Base-by-base conservation (phyloP, 2,113 vertebrate genomes). In the Python bivittatus region DNA sequence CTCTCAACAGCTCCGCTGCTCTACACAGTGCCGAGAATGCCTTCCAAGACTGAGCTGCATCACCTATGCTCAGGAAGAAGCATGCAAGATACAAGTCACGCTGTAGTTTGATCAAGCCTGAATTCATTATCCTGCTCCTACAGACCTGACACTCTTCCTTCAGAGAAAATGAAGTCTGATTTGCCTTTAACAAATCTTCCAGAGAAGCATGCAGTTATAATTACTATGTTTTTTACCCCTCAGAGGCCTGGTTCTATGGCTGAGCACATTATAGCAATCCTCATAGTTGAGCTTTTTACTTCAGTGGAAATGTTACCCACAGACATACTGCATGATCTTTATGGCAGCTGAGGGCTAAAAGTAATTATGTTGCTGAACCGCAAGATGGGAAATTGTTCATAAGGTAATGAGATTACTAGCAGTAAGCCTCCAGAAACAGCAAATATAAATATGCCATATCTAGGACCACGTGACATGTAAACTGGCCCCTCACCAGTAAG, bases 41-140 rank as follows among this genome's bases (percentile, higher is more conserved):
- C 12, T 92, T 5, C n/a, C 0, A 90, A 94, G 95, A 96, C 95
- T 92, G 96, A 96, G 97, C 96, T 93, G 89, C 88, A 94, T 92
- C 91, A 94, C 96, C 95, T 95, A 94, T 0, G 44, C 57, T 96
- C 95, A 96, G 94, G 3, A 83, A 92, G 94, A 96, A 86, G 90
- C 95, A 94, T 96, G 96, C n/a, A 92, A 86, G 94, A 83, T 56
- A 93, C 92, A 92, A 83, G 90, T 93, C 95, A 93, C 92, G 91
- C 0, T 88, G 79, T 92, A 92, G 94, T 95, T 91, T 94, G 93
- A 96, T 97, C 95, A 94, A 97, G 97, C 94, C 95, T 23, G 94
- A 96, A 97, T 97, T 84, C 89, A 95, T 97, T 96, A 96, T 17
- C 5, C 89, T 79, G 89, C 93, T 84, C n/a, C 61, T 60, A 68